Base-by-base conservation (phyloP, 2,113 vertebrate species). In the Lophius piscatorius region DNA sequence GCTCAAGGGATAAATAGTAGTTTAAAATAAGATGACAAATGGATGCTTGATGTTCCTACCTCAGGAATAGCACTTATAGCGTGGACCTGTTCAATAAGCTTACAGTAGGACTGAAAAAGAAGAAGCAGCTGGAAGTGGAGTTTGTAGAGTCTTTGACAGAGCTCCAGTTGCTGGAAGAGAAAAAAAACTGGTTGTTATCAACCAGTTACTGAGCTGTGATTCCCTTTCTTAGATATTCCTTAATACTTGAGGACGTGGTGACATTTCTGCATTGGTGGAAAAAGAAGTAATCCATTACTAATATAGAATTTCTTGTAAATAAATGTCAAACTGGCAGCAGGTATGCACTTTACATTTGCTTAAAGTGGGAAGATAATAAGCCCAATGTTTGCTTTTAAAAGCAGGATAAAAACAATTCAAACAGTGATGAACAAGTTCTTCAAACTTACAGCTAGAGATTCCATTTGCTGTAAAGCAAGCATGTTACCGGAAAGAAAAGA, bases 391-490 rank as follows among this genome's bases (percentile, higher is more conserved):
- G 3, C 9, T 26, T 52, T 62, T 13, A 39, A 24, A 41, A 21
- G 34, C 12, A 26, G 12, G 22, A 44, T 33, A 55, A 22, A 2
- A 36, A 9, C 13, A 51, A 38, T 22, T 54, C 17, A 12, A 56
- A 55, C 26, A 13, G 52, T 42, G n/a, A 70, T 84, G 92, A 94
- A 91, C 91, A 92, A 82, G 56, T 65, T 54, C 82, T 45, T 74
- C 89, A 79, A 93, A 96, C 94, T 96, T 96, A 95, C 94, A 95
- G 95, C 94, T 90, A 97, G 93, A 92, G 92, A 94, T 92, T 96
- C 95, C 95, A 97, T 96, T 96, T 94, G 94, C 95, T 97, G 95
- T 89, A 90, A 93, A 94, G 94, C 92, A 92, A 93, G 94, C 94
- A 91, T 94, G 94, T 93, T 85, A 92, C 84, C 91, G 92, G 91